phyloP scores from a whole-genome alignment of 1,140 invertebrate genomes.

The Drosophila kanapiae region DNA sequence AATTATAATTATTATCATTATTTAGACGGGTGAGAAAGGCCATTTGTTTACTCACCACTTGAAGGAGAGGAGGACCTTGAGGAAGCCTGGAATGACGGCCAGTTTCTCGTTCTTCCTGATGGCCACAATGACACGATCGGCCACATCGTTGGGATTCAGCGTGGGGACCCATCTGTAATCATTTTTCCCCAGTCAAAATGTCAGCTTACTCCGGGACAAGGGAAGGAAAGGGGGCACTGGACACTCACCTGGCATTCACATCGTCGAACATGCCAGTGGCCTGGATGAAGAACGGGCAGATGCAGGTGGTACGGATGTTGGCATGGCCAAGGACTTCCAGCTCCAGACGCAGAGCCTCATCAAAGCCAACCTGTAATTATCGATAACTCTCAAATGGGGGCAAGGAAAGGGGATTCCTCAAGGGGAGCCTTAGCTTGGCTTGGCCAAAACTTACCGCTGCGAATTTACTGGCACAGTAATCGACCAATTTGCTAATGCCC shows the following conservation, averaged over 20 bases:
- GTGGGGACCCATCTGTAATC: conserved; percentile 91
- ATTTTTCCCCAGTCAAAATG: conserved; percentile 53
- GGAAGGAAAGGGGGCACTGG: neutral
- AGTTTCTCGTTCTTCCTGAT: conserved; percentile 92
- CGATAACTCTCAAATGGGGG: conserved; percentile 12
- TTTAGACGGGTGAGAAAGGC: conserved; percentile 18
- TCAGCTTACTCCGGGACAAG: conserved; percentile 25
- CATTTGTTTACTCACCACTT: conserved; percentile 88
- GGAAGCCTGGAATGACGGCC: conserved; percentile 91
- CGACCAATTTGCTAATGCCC: conserved; percentile 93
- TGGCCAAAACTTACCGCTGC: conserved; percentile 89
- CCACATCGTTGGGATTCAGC: conserved; percentile 94
- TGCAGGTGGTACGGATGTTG: conserved; percentile 94
- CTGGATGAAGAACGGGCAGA: conserved; percentile 97
- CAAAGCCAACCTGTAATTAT: conserved; percentile 89
- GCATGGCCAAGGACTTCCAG: conserved; percentile 89
- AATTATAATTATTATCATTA: conserved; percentile 50
- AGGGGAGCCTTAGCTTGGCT: neutral
- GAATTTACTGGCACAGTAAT: conserved; percentile 98
- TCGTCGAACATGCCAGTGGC: conserved; percentile 97
- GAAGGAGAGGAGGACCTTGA: conserved; percentile 88
- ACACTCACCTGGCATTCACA: conserved; percentile 91
- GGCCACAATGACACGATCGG: conserved; percentile 92
- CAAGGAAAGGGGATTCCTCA: neutral
- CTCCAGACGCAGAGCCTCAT: conserved; percentile 93